Evolutionary conservation across 2,888 invertebrate genomes (phyloP), one percentile per base, ranked within the genome.

Genomic region (Drosophila helvetica): DNA sequence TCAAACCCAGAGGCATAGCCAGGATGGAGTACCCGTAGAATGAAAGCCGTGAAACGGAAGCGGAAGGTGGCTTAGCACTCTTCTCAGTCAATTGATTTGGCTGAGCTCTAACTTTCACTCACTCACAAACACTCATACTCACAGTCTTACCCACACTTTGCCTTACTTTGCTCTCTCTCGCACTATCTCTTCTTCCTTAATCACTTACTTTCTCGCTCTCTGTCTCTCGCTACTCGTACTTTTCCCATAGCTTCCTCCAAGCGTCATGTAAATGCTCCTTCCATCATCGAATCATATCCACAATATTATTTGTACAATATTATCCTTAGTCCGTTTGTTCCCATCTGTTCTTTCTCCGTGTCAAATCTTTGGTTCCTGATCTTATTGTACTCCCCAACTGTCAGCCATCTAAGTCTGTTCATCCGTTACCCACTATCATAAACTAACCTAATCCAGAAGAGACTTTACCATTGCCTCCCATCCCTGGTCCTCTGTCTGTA

Each of bases 61-160:
- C 67, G 66, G 55, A 66, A 67, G 56, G 45, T 45, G 12, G 67
- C 67, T 67, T 51, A 66, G 17, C 46, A 3, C 46, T 65, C 53
- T 33, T 4, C 65, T 5, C 43, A 33, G 54, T 30, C 66, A 66
- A 74, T 72, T 85, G 74, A 76, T 69, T 72, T 67, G 67, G 63
- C 71, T 67, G 69, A 76, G 68, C 63, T 77, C 70, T 74, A 66
- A 79, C 79, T 82, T 64, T 78, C 72, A 55, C 59, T 47, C 48
- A 67, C 62, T 53, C 68, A 27, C 53, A 61, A 30, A 58, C 51
- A 50, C 59, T 57, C 55, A 58, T 19, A 65, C 47, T 51, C 50
- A 50, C 46, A 51, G 60, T 59, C 50, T 19, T 27, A 51, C 55
- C 59, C 60, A 61, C 50, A 61, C 72, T 57, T 63, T 63, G 64